Evolutionary conservation across 1,140 invertebrate genomes (phyloP), one percentile per base, ranked within the genome.

Genomic region (Drosophila subpulchrella): DNA sequence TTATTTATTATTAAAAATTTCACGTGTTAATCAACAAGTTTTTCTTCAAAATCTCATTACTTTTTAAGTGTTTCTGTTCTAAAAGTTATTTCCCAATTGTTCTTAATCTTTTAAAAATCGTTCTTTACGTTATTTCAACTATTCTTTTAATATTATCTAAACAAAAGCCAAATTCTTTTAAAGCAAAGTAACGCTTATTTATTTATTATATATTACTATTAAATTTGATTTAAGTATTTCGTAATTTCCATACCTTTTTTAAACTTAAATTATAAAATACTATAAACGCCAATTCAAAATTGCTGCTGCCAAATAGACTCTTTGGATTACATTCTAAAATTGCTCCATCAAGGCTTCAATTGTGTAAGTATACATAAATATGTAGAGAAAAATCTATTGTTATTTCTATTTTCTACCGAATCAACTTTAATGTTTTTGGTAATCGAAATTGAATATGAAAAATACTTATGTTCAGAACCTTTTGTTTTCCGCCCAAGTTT

Each of bases 241-340:
- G 41, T 73, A 73, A 51, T 62, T 32, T 46, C 6, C 15, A 10
- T 30, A 13, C 13, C 4, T n/a, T 58, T 27, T 17, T 24, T 24
- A 27, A 41, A 50, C 2, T 42, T n/a, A 54, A 56, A 48, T 46
- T 15, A 66, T 12, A 17, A 24, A 47, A 24, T 59, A 38, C 24
- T 38, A 36, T 47, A 32, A 38, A 50, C 32, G n/a, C 10, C 11
- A 13, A 20, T 42, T 12, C 17, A 24, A 73, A 73, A 62, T 65
- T 57, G 59, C 71, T 70, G 36, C 41, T 32, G 59, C 51, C 70
- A 48, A 51, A 66, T 55, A 73, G n/a, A 41, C 32, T 39, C 39
- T 83, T 83, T 75, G 80, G 80, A 83, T 83, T 83, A 83, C 56
- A 41, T 58, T 57, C 58, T 27, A 63, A 61, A 57, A 79, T 60